Base-by-base conservation (phyloP, 2,888 invertebrate species). In the Barypeithes pellucidus region DNA sequence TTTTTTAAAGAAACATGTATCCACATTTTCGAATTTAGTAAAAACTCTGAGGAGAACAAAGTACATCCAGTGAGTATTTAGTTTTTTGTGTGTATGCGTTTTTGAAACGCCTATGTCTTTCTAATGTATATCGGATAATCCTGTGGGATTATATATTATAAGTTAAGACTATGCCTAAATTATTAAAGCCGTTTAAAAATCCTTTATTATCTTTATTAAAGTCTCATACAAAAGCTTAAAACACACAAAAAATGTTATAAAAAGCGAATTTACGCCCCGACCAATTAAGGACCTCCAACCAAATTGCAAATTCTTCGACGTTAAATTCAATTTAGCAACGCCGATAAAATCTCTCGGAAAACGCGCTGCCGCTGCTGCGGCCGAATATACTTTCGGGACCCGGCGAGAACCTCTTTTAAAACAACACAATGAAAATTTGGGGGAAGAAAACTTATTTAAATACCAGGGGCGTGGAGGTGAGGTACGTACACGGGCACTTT, bases 401-500 rank as follows among this genome's bases (percentile, higher is more conserved):
- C 67, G 43, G n/a, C 66, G 60, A 70, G 52, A 70, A 61, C 73
- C 67, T 73, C 62, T 70, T 73, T 68, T 67, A 73, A 70, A 73
- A 73, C 70, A 73, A 73, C 66, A 73, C 70, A 73, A 67, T 67
- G 70, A 69, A 66, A 70, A 61, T 73, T 69, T 66, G 33, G 66
- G 66, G 71, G 57, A 71, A 67, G 75, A 72, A 75, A 75, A 75
- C 67, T 71, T 67, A 75, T 75, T 75, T 75, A 75, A 75, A 29
- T 29, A 29, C 2, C 29, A 29, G 29, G 29, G 29, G 29, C 29
- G 29, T 9, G 29, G 29, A 8, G 29, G 29, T 29, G 9, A 29
- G 4, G 29, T 29, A 8, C 1, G 29, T n/a, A n/a, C 3, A 29
- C 29, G 29, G 29, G n/a, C n/a, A n/a, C n/a, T n/a, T n/a, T n/a